phyloP scores from a whole-genome alignment of 1,140 invertebrate species.

The Nixonia krombeini region DNA sequence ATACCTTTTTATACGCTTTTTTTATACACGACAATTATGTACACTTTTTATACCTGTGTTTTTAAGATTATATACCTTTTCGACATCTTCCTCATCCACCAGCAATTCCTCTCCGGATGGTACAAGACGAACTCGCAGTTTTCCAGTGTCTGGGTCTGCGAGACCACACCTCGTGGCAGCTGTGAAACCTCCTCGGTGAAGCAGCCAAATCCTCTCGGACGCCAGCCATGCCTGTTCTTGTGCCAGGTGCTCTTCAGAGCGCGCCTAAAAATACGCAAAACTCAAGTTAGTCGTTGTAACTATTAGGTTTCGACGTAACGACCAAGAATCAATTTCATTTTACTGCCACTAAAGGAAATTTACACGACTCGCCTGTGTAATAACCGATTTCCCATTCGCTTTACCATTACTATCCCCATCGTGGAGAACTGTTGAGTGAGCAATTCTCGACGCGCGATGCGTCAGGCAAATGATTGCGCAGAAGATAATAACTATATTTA shows the following conservation, averaged over 20 bases:
- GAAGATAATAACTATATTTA: conserved; percentile 16
- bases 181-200: conserved; percentile 92
- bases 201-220: conserved; percentile 88
- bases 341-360: too few species aligned
- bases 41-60: too few species aligned
- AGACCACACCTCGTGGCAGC: conserved; percentile 78
- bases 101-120: conserved; percentile 83
- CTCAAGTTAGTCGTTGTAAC: too few species aligned
- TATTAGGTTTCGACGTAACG: too few species aligned
- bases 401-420: too few species aligned
- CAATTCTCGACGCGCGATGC: conserved; percentile 10
- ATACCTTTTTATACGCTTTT: too few species aligned
- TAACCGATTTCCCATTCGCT: too few species aligned
- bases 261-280: conserved; percentile 74
- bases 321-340: too few species aligned
- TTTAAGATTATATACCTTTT: too few species aligned
- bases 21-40: too few species aligned
- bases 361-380: too few species aligned
- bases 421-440: too few species aligned
- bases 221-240: conserved; percentile 85
- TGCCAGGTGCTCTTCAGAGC: conserved; percentile 85
- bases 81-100: conserved; percentile 94
- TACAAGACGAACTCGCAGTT: conserved; percentile 82
- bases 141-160: conserved; percentile 74
- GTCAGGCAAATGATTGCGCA: conserved; percentile 9